phyloP scores from a whole-genome alignment of 2,113 vertebrate species.

The Hucho hucho region DNA sequence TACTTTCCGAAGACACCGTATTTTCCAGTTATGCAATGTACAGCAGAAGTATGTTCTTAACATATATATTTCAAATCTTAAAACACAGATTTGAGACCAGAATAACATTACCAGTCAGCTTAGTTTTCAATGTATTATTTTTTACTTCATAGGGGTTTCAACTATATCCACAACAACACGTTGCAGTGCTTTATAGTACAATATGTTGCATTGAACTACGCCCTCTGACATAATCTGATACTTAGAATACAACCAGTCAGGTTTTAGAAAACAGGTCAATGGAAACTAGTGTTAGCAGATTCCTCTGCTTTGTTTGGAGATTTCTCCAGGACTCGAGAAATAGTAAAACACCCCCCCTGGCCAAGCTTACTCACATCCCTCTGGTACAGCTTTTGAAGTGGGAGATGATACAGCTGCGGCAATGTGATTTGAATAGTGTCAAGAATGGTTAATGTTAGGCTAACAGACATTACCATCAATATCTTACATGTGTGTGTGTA shows the following conservation, averaged over 20 bases:
- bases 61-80: constrained; percentile 49
- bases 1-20: constrained; percentile 23
- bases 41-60: constrained; percentile 28
- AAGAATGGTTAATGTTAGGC: too few species aligned
- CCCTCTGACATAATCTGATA: constrained; percentile 26
- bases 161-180: constrained; percentile 57
- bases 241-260: constrained; percentile 45
- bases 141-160: constrained; percentile 35
- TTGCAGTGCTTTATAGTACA: constrained; percentile 49
- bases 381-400: constrained; percentile 22
- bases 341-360: background rate
- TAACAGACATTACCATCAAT: too few species aligned
- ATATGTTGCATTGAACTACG: constrained; percentile 11
- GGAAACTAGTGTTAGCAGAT: background rate
- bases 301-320: too few species aligned
- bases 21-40: constrained; percentile 58
- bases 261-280: constrained; percentile 25
- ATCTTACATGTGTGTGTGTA: too few species aligned
- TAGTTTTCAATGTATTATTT: constrained; percentile 44
- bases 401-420: background rate
- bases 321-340: background rate
- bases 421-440: background rate
- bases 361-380: constrained; percentile 7
- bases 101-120: constrained; percentile 49
- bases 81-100: constrained; percentile 52